These are phyloP conservation scores for Leptopilina syphax DNA, from an alignment of 2,888 invertebrate genomes.

Conservation along the genomic window DNA sequence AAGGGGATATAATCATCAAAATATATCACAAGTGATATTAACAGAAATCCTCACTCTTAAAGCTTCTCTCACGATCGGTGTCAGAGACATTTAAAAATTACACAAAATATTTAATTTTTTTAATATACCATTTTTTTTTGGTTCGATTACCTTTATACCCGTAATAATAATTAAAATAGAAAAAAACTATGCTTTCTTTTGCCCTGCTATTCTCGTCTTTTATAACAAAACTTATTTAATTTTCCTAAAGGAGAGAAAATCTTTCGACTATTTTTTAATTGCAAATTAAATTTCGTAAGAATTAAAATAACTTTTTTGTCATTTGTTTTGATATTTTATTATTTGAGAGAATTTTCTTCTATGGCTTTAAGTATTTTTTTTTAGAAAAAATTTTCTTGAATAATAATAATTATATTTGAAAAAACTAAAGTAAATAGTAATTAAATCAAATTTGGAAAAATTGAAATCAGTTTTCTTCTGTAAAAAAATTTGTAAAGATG, in stretches of 20 bases:
- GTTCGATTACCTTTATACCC: not conserved
- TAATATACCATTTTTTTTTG: not conserved
- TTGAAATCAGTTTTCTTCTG: no score
- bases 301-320: not conserved
- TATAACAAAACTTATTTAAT: constrained; percentile 20
- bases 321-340: not conserved
- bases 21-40: constrained; percentile 1
- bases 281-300: no score
- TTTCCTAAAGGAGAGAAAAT: constrained; percentile 32
- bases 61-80: constrained; percentile 36
- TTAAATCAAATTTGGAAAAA: no score
- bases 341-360: no score
- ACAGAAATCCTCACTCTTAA: constrained; percentile 29
- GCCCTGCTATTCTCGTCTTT: constrained; percentile 32
- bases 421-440: no score
- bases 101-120: constrained; percentile 2
- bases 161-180: constrained; percentile 1
- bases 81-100: constrained; percentile 16
- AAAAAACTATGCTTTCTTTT: constrained; percentile 12
- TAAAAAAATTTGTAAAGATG: not conserved
- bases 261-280: not conserved
- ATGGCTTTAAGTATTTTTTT: not conserved
- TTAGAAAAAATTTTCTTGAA: not conserved
- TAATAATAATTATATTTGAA: not conserved
- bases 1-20: not conserved